Evolutionary conservation across 2,797 vertebrate species (phyloP), one percentile per base, ranked within the genome.

Genomic region (Todus mexicanus): DNA sequence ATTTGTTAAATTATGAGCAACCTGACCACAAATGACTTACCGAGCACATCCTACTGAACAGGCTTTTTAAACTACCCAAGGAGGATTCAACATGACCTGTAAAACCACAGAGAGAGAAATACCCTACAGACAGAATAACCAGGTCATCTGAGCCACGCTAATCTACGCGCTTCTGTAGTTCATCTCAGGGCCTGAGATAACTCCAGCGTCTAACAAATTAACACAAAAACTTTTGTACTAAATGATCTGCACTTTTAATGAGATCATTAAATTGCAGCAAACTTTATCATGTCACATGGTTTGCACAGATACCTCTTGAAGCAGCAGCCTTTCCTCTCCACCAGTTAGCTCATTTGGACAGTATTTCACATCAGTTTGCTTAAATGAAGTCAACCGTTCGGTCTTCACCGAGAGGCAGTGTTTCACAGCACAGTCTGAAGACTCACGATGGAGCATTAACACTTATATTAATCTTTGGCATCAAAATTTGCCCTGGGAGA

Each of bases 101-200:
- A 75, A 91, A 95, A 76, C 47, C 71, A 81, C 0, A 15, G 1
- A 64, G 47, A 50, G 79, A 86, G 53, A 68, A 85, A 92, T 70
- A 90, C 69, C 90, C 91, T 70, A 70, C 68, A 83, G 80, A 88
- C 61, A 43, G 37, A 91, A 66, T 64, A 97, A 84, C 47, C 87
- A 95, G 96, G 95, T 96, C 95, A 96, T 25, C 87, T 38, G 60
- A 93, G 75, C 66, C 89, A 71, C 79, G 21, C 72, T 76, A 51
- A 96, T 79, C 83, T 87, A 65, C 15, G 78, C 27, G 68, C 37
- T 73, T 27, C 90, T 80, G 59, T 15, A 85, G 40, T 5, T 95
- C 93, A 73, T 53, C 74, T 70, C 16, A 1, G 15, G 45, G 38
- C 60, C 70, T 18, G 9, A 81, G 59, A 80, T 47, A 93, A 82